Evolutionary conservation across 2,113 vertebrate species (phyloP).

Genomic region (Mionectes macconnelli): DNA sequence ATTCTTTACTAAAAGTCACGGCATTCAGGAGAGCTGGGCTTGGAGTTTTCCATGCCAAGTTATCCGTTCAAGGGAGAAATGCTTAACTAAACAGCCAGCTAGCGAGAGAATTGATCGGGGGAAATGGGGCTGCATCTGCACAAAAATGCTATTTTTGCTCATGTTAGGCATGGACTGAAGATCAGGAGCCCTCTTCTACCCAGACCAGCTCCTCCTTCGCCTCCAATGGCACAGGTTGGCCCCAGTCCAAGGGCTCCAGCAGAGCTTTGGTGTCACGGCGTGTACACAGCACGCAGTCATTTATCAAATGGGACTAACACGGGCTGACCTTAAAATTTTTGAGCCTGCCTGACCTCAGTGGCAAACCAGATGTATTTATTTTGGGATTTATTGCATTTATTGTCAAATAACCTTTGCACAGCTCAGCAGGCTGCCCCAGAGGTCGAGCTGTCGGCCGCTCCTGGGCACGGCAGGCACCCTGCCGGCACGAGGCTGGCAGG

Average conservation of each 20-base stretch:
- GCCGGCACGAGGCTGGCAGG: accelerated
- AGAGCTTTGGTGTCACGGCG: neutral
- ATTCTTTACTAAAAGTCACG: constrained; percentile 19
- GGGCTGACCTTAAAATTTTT: constrained; percentile 29
- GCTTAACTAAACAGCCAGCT: neutral
- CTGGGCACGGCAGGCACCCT: accelerated
- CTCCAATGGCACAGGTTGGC: neutral
- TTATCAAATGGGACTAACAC: neutral
- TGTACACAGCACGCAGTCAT: neutral
- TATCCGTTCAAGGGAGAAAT: neutral
- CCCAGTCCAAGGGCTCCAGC: neutral
- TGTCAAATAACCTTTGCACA: neutral
- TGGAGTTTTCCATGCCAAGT: neutral
- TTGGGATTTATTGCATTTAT: neutral
- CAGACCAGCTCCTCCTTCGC: neutral
- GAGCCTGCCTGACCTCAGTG: neutral
- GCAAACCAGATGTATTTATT: neutral
- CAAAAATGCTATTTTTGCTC: neutral
- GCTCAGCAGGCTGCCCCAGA: neutral
- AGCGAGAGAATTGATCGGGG: neutral
- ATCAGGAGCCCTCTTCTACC: neutral
- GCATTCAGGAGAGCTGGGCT: neutral
- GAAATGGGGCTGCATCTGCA: neutral
- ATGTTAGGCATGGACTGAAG: accelerated
- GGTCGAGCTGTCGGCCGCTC: accelerated